Evolutionary conservation across 2,888 invertebrate species (phyloP).

Genomic region (Loripinus fragilis): DNA sequence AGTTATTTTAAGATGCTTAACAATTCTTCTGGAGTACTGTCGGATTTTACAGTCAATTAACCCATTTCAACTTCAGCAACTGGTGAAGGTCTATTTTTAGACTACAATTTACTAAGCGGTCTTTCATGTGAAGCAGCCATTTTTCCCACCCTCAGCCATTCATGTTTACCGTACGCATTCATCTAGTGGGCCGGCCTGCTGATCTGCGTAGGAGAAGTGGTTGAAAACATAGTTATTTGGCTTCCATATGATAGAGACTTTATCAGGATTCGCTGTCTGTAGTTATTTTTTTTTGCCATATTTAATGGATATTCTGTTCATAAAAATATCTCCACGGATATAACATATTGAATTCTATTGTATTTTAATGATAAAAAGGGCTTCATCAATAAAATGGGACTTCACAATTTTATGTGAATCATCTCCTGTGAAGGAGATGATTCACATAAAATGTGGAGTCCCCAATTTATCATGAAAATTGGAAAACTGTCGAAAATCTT

Average conservation of each 20-base stretch:
- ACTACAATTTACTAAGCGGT: not conserved
- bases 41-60: not conserved
- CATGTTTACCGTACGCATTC: constrained; percentile 1
- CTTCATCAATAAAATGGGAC: too few species aligned
- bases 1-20: too few species aligned
- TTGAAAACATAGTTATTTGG: not conserved
- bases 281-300: not conserved
- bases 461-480: too few species aligned
- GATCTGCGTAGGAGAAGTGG: too few species aligned
- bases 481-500: too few species aligned
- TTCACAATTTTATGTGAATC: too few species aligned
- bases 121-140: not conserved
- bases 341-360: too few species aligned
- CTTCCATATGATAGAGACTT: not conserved
- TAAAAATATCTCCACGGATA: too few species aligned
- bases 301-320: constrained; percentile 8
- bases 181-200: not conserved
- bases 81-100: constrained; percentile 9
- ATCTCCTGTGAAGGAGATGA: too few species aligned
- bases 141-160: not conserved
- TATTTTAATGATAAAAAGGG: too few species aligned
- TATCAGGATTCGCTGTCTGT: not conserved
- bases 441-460: too few species aligned
- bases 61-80: constrained; percentile 14
- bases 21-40: too few species aligned